phyloP scores from a whole-genome alignment of 2,797 vertebrate genomes.

The Aldrovandia affinis region DNA sequence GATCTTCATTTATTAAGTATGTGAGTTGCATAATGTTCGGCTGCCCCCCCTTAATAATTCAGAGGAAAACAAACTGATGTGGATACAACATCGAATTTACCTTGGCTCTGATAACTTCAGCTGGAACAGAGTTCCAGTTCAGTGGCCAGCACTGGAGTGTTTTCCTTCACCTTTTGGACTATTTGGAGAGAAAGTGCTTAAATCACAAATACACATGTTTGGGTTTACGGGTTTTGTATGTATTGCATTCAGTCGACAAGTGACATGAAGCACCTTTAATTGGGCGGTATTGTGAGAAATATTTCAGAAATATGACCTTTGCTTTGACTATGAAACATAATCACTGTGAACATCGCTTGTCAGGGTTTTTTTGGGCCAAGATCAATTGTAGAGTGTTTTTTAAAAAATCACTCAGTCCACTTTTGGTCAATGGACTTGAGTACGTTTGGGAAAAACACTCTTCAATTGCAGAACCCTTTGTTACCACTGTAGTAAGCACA shows the following conservation, averaged over 20 bases:
- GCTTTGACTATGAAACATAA: background rate
- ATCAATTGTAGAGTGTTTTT: background rate
- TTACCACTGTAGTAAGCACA: background rate
- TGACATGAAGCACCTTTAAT: background rate
- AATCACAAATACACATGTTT: background rate
- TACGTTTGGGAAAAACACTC: too few relatives aligned
- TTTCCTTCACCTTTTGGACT: background rate
- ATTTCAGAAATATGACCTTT: background rate
- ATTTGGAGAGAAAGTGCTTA: background rate
- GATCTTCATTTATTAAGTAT: slow-evolving; percentile 90
- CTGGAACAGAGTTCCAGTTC: slow-evolving; percentile 22
- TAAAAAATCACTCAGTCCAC: too few relatives aligned
- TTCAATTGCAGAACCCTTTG: too few relatives aligned
- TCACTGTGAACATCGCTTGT: background rate
- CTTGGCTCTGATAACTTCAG: slow-evolving; percentile 56
- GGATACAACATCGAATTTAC: slow-evolving; percentile 65
- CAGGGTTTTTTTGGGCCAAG: background rate
- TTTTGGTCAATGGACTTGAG: too few relatives aligned
- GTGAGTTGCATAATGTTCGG: slow-evolving; percentile 85
- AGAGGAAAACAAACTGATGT: slow-evolving; percentile 75
- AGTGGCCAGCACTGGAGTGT: background rate
- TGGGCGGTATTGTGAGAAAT: background rate
- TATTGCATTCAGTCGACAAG: background rate
- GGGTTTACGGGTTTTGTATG: background rate
- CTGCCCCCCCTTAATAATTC: slow-evolving; percentile 82